These are phyloP conservation scores for Leptoclinus maculatus DNA, from an alignment of 2,797 vertebrate species.

Conservation along the genomic window DNA sequence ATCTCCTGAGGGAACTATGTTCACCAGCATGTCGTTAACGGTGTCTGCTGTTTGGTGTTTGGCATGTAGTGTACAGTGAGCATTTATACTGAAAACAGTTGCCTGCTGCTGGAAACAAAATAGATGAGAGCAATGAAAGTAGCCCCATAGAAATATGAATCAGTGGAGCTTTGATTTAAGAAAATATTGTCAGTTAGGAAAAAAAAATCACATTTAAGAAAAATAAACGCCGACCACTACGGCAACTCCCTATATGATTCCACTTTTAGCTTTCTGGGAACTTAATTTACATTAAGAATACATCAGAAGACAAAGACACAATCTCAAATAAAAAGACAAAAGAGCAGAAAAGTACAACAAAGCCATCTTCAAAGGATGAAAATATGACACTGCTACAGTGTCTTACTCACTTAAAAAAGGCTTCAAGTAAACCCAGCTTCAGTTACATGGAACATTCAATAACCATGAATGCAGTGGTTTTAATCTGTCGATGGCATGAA, in stretches of 20 bases:
- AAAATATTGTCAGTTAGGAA: background rate
- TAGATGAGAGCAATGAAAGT: background rate
- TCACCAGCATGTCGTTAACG: background rate
- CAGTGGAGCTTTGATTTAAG: background rate
- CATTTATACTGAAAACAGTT: background rate
- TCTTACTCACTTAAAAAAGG: background rate
- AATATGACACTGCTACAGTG: background rate
- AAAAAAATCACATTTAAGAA: background rate
- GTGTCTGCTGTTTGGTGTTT: background rate
- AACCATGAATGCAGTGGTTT: background rate
- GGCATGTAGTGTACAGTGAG: background rate
- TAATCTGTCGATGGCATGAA: background rate
- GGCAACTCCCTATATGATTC: no score
- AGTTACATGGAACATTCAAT: background rate
- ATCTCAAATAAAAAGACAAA: background rate
- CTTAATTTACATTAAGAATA: background rate
- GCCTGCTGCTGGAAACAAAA: background rate
- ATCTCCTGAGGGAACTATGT: background rate
- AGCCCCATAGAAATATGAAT: background rate
- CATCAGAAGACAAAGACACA: background rate
- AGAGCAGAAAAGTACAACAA: background rate
- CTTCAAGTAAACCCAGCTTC: background rate
- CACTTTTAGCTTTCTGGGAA: no score
- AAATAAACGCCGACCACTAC: background rate
- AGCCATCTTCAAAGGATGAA: background rate